phyloP scores from a whole-genome alignment of 64 coral and sea anemone species.

The Montipora efflorescens region DNA sequence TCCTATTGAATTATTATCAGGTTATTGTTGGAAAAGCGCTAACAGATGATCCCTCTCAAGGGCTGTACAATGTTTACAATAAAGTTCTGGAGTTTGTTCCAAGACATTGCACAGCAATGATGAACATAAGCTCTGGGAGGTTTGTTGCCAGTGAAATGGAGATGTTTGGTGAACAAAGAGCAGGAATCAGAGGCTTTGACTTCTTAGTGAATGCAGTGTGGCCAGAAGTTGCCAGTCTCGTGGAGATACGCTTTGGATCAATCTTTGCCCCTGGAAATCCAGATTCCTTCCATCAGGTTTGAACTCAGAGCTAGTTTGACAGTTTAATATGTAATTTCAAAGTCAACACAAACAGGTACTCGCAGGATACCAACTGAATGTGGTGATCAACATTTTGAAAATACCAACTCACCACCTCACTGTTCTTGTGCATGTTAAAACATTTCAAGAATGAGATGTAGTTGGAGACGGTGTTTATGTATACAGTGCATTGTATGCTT shows the following conservation, averaged over 20 bases:
- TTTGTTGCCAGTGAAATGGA: slow-evolving; percentile 56
- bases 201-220: slow-evolving; percentile 97
- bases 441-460: too few relatives aligned
- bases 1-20: slow-evolving; percentile 29
- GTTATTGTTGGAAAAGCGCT: slow-evolving; percentile 81
- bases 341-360: too few relatives aligned
- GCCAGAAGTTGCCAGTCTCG: slow-evolving; percentile 81
- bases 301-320: not conserved
- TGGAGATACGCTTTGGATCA: slow-evolving; percentile 84
- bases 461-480: too few relatives aligned
- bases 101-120: slow-evolving; percentile 87
- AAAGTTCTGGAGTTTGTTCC: slow-evolving; percentile 97
- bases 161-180: slow-evolving; percentile 59
- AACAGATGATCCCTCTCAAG: slow-evolving; percentile 65
- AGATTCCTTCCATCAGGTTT: slow-evolving; percentile 93
- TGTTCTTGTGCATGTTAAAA: too few relatives aligned
- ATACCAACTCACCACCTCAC: too few relatives aligned
- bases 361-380: too few relatives aligned
- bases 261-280: slow-evolving; percentile 99
- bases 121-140: slow-evolving; percentile 86
- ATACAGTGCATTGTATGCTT: too few relatives aligned
- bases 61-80: slow-evolving; percentile 70
- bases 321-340: not conserved
- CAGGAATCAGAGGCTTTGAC: slow-evolving; percentile 91
- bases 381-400: not conserved